Evolutionary conservation across 2,113 vertebrate genomes (phyloP).

Genomic region (Cynopterus brachyotis): DNA sequence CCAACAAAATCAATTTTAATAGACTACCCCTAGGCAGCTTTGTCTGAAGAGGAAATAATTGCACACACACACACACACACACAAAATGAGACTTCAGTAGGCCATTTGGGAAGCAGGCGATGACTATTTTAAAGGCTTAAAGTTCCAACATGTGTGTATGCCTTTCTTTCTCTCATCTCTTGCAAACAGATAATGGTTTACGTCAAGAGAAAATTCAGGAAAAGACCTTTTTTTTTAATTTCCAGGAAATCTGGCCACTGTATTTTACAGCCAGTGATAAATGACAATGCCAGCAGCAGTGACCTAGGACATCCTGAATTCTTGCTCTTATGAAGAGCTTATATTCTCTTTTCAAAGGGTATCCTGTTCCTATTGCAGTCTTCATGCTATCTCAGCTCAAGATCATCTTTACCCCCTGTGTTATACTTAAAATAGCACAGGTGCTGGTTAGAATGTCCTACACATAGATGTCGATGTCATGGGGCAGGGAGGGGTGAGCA

Average conservation of each 20-base stretch:
- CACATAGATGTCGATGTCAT: conserved; percentile 65
- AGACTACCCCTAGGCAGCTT: conserved; percentile 1
- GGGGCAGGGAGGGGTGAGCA: conserved; percentile 51
- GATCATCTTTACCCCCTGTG: conserved; percentile 44
- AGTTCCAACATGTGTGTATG: conserved; percentile 4
- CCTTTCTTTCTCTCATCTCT: neutral
- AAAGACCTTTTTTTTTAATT: conserved; percentile 61
- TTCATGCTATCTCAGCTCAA: conserved; percentile 42
- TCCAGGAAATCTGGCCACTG: conserved; percentile 66
- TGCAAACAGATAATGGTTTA: conserved; percentile 63
- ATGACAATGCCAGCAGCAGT: conserved; percentile 47
- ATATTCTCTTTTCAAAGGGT: conserved; percentile 61
- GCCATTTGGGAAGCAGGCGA: conserved; percentile 41
- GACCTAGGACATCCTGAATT: conserved; percentile 59
- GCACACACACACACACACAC: neutral
- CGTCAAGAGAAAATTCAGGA: conserved; percentile 59
- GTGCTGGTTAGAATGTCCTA: conserved; percentile 48
- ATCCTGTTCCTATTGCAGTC: conserved; percentile 69
- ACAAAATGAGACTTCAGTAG: conserved; percentile 14
- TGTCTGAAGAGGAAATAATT: conserved; percentile 52
- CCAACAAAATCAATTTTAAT: conserved; percentile 26
- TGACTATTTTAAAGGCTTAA: conserved; percentile 50
- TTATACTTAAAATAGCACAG: conserved; percentile 71
- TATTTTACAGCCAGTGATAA: conserved; percentile 63
- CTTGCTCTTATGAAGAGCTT: conserved; percentile 66